Evolutionary conservation across 2,888 invertebrate species (phyloP).

Genomic region (Sminthurides aquaticus): DNA sequence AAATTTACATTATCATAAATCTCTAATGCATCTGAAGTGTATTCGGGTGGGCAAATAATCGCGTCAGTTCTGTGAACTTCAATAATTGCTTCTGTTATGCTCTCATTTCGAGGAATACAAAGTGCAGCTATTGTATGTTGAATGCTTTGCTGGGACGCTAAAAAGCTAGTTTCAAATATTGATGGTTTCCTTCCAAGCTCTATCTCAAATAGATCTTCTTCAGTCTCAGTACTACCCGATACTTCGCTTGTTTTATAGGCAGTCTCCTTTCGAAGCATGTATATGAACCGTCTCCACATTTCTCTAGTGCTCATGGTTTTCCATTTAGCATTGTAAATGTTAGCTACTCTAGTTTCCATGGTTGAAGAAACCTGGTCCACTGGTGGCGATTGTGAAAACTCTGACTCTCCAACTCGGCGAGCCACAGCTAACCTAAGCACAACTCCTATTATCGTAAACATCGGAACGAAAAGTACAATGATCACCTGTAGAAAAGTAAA

Average conservation of each 20-base stretch:
- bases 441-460: conserved; percentile 33
- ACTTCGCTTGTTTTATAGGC: background rate
- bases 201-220: background rate
- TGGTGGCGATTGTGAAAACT: background rate
- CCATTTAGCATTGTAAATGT: conserved; percentile 37
- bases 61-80: background rate
- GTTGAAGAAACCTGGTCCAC: conserved; percentile 11
- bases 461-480: conserved; percentile 32
- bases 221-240: background rate
- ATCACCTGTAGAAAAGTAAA: conserved; percentile 6
- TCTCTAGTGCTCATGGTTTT: conserved; percentile 26
- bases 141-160: background rate
- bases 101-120: too few species aligned
- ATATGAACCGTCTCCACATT: conserved; percentile 27
- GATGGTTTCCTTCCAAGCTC: background rate
- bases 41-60: background rate
- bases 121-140: background rate
- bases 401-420: conserved; percentile 24
- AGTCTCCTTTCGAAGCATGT: conserved; percentile 33
- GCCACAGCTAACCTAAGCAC: conserved; percentile 29
- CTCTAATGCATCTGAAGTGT: too few species aligned
- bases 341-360: conserved; percentile 32
- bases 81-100: background rate
- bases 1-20: background rate
- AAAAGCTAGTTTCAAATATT: background rate